A percentile compares a stretch with the other conserved stretches of the same genome.
Evolutionary conservation across 1,140 invertebrate species (phyloP).

Genomic region (Ceratina calcarata): DNA sequence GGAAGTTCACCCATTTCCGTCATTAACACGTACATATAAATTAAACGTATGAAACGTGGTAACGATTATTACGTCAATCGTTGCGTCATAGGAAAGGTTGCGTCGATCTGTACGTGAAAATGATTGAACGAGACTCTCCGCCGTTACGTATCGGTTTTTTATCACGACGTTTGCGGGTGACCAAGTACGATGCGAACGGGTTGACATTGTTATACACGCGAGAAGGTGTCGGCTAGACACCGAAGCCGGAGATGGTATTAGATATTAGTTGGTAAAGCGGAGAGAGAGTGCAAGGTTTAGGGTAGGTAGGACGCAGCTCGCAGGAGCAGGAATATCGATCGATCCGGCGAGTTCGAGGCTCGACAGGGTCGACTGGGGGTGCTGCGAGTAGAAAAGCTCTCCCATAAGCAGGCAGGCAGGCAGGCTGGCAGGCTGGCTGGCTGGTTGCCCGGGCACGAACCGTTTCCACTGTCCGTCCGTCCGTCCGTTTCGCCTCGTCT

Average conservation of each 20-base stretch:
- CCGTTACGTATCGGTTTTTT: no score
- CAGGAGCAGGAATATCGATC: conserved; percentile 80
- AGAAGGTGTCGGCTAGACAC: background rate
- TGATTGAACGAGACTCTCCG: no score
- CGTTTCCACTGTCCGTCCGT: conserved; percentile 52
- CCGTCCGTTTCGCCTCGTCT: conserved; percentile 26
- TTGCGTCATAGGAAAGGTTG: no score
- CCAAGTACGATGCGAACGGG: no score
- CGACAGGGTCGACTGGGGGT: conserved; percentile 63
- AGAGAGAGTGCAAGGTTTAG: conserved; percentile 74
- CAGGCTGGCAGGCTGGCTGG: no score
- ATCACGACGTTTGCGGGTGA: no score
- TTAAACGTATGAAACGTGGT: conserved; percentile 3
- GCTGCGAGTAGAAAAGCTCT: conserved; percentile 52
- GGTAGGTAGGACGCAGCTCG: conserved; percentile 63
- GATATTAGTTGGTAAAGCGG: conserved; percentile 28
- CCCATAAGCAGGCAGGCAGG: conserved; percentile 60
- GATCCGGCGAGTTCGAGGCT: conserved; percentile 67
- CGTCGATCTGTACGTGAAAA: no score
- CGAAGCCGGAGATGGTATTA: background rate
- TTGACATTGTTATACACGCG: no score
- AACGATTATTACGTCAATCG: no score
- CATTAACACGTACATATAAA: background rate
- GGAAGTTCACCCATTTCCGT: conserved; percentile 12
- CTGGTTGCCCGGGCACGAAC: conserved; percentile 62